phyloP scores from a whole-genome alignment of 1,140 invertebrate genomes.

The Medauroidea extradentata region DNA sequence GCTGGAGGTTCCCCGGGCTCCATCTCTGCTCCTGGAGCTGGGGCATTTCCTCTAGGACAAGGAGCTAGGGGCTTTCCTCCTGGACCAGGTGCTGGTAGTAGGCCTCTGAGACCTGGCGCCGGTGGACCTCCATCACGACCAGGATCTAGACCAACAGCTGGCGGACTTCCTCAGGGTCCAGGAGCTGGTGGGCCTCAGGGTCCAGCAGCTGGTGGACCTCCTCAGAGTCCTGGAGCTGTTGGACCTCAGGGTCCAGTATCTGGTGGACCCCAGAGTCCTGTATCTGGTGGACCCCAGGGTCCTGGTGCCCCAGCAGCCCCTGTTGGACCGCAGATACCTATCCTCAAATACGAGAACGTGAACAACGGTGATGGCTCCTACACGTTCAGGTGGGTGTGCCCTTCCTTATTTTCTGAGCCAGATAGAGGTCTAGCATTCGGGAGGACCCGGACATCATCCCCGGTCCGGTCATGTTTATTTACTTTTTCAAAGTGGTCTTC shows the following conservation, averaged over 20 bases:
- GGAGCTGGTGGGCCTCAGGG: constrained; percentile 23
- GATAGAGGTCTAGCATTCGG: too few relatives aligned
- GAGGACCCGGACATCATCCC: too few relatives aligned
- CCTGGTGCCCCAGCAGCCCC: not conserved
- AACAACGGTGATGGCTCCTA: constrained; percentile 52
- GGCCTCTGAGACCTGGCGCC: not conserved
- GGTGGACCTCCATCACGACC: not conserved
- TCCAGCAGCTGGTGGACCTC: constrained; percentile 1
- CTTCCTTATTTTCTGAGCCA: too few relatives aligned
- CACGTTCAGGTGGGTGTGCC: constrained; percentile 9
- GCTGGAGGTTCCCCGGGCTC: constrained; percentile 9
- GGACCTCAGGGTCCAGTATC: not conserved
- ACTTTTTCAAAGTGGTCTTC: too few relatives aligned
- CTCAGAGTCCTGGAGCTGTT: not conserved
- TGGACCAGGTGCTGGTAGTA: not conserved
- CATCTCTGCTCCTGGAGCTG: not conserved
- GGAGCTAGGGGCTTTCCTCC: not conserved
- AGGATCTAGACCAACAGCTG: not conserved
- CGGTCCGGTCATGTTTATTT: too few relatives aligned
- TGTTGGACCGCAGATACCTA: constrained; percentile 37
- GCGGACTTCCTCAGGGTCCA: constrained; percentile 7
- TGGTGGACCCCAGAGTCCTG: not conserved
- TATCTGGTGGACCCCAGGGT: not conserved
- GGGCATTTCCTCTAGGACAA: too few relatives aligned
- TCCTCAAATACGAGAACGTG: constrained; percentile 55